Evolutionary conservation across 2,888 invertebrate genomes (phyloP), one percentile per base, ranked within the genome.

Genomic region (Drosophila infuscata): DNA sequence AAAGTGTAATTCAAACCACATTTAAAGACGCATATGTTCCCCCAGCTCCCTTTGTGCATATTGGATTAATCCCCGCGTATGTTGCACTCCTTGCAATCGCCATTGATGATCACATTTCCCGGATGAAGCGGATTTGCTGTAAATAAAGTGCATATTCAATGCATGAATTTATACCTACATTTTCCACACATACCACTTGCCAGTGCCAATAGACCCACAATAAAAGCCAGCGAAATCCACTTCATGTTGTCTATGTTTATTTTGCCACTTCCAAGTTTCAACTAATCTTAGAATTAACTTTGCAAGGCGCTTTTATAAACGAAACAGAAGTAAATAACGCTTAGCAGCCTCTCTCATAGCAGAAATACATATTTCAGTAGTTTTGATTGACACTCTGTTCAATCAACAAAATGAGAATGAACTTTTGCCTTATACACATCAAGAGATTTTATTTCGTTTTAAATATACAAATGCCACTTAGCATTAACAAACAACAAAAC

Each of bases 161-260:
- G 32, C 9, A 32, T 17, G 9, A 41, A 43, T 15, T 32, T 32
- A 20, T 15, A 6, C 2, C 4, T 32, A 15, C 0, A 32, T 20
- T 15, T 5, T 6, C 0, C 1, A 15, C 20, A 33, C 67, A 38
- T 35, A 67, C 67, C 67, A 20, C 54, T 69, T 20, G 67, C 54
- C 29, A 67, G 29, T 0, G 70, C 70, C 54, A 67, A 48, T 1
- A 67, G 29, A 3, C 32, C 48, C 33, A 69, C 30, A 20, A 69
- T 46, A 7, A 69, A 69, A 6, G 32, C 41, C 5, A 61, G 0
- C 25, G 58, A 56, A 12, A 61, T 38, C 57, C 57, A 61, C 61
- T 56, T 61, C 57, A 57, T 61, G 8, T 17, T 61, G 11, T 5
- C 25, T 3, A 41, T 57, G 30, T 32, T 57, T 2, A 9, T 32